Evolutionary conservation across 2,113 vertebrate species (phyloP), one percentile per base, ranked within the genome.

Genomic region (Orycteropus afer): DNA sequence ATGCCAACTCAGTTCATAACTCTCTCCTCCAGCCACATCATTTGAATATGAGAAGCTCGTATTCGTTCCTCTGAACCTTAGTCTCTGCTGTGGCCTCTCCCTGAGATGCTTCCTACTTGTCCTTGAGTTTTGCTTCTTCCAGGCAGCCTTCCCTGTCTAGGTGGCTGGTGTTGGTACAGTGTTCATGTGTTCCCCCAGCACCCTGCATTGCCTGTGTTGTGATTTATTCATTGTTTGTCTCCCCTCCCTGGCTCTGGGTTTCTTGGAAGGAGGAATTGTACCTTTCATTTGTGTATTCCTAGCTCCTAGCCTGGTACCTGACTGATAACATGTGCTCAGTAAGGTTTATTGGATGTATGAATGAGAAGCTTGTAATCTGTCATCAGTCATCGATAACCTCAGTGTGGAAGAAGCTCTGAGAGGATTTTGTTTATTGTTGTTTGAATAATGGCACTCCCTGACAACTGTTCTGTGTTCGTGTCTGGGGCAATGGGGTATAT

Each of bases 401-500:
- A 1, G 17, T 29, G 65, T 78, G 88, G 34, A 69, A 25, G 69
- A 59, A 47, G 32, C n/a, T 15, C 59, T 14, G 51, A 73, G 69
- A 34, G 0, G 61, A 71, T 10, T 8, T n/a, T 78, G 5, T 77
- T 40, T 87, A 3, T 73, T 40, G 2, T 53, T 86, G 74, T 49
- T 53, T 32, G 65, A 59, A 23, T 10, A 47, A 45, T 29, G n/a
- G 32, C 0, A 7, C 7, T 80, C 7, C 27, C 25, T 90, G 59
- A 55, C 0, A 74, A 18, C 27, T 32, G 7, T 12, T 14, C 81
- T 49, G 25, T 1, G 1, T 42, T 42, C 22, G 1, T 0, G 4
- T 37, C 63, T 45, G 69, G 57, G 42, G 4, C n/a, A 20, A 42
- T 2, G n/a, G n/a, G 34, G 25, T 11, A 3, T 17, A 51, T 34